Percentiles rank a stretch among this genome's conserved stretches.
Evolutionary conservation across 2,113 vertebrate genomes (phyloP).

Genomic region (Malurus melanocephalus): DNA sequence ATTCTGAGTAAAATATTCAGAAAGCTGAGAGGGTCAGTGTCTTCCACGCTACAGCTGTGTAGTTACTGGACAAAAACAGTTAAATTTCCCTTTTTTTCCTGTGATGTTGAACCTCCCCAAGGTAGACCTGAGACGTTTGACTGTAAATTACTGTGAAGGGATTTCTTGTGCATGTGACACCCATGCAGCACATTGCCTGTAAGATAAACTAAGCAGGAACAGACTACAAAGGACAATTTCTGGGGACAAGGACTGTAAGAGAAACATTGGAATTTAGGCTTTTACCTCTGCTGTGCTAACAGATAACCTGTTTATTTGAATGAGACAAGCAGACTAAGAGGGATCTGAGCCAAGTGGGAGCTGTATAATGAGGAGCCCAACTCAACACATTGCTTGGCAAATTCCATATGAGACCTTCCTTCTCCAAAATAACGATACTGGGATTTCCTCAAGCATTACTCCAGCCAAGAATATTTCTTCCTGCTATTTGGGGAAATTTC

Average conservation of each 20-base stretch:
- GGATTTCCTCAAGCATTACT: background rate
- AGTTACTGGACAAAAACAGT: background rate
- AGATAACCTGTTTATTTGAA: background rate
- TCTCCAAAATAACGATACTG: background rate
- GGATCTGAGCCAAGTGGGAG: background rate
- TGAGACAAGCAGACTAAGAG: background rate
- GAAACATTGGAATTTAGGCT: background rate
- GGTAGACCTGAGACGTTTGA: background rate
- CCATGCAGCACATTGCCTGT: background rate
- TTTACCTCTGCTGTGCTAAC: background rate
- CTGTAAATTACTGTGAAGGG: background rate
- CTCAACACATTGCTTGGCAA: rapidly evolving
- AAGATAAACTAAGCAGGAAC: background rate
- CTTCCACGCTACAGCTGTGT: background rate
- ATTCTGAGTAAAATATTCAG: background rate
- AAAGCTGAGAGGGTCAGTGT: background rate
- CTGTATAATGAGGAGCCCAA: background rate
- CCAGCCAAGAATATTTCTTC: background rate
- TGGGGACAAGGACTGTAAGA: background rate
- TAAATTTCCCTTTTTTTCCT: background rate
- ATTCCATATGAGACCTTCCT: background rate
- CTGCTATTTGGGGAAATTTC: background rate
- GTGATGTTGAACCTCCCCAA: background rate
- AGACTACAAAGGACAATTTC: background rate
- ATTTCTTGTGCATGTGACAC: background rate